These are phyloP conservation scores for Allobates femoralis DNA, from an alignment of 2,797 vertebrate species.

Conservation along the genomic window DNA sequence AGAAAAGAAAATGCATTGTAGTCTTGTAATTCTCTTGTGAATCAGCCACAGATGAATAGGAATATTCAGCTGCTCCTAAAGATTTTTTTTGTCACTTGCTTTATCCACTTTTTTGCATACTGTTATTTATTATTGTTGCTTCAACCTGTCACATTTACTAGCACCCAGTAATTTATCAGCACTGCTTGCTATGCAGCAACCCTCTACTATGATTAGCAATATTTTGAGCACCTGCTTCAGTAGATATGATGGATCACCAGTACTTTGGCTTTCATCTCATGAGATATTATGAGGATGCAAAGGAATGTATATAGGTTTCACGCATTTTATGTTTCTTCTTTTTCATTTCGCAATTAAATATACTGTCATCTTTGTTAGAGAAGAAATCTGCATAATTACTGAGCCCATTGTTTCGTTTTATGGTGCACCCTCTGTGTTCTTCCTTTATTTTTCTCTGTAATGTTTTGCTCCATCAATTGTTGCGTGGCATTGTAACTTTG, in stretches of 20 bases:
- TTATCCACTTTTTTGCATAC: constrained; percentile 58
- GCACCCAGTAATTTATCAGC: constrained; percentile 57
- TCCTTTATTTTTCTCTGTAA: background rate
- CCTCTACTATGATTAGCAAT: constrained; percentile 59
- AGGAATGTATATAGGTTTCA: constrained; percentile 48
- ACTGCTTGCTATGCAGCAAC: constrained; percentile 55
- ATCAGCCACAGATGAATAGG: constrained; percentile 46
- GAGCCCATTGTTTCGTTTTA: constrained; percentile 40
- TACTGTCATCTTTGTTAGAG: constrained; percentile 35
- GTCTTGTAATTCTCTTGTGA: constrained; percentile 34
- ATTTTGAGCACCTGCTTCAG: constrained; percentile 60
- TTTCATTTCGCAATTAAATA: constrained; percentile 56
- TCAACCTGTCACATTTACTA: constrained; percentile 55
- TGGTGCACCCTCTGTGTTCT: constrained; percentile 16
- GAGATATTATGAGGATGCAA: constrained; percentile 46
- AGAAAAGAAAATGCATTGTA: constrained; percentile 38
- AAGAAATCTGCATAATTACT: constrained; percentile 48
- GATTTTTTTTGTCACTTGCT: constrained; percentile 51
- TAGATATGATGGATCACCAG: constrained; percentile 59
- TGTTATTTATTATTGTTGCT: constrained; percentile 59
- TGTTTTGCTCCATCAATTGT: constrained; percentile 42
- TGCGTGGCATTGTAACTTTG: constrained; percentile 4
- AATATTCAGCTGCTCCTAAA: constrained; percentile 37
- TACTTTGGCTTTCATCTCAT: constrained; percentile 53
- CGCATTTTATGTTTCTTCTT: constrained; percentile 47